These are phyloP conservation scores for Sylvietta virens DNA, from an alignment of 2,113 vertebrate genomes.

Conservation along the genomic window DNA sequence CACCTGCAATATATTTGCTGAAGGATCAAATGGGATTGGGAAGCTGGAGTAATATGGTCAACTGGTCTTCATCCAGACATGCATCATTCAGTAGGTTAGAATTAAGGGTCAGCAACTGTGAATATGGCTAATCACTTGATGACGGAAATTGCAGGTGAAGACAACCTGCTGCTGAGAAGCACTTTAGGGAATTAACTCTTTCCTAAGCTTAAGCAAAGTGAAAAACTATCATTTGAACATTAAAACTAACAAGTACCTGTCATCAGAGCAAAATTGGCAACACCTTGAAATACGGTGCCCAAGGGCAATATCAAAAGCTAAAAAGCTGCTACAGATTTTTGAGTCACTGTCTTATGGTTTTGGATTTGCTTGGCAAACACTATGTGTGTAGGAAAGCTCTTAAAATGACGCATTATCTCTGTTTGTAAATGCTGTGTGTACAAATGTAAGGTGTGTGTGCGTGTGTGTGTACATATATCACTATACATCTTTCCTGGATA, in stretches of 20 bases:
- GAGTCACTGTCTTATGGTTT: background rate
- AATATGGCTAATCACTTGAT: constrained; percentile 74
- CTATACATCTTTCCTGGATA: background rate
- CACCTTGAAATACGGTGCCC: background rate
- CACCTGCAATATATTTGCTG: constrained; percentile 67
- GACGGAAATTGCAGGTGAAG: constrained; percentile 72
- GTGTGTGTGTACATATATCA: background rate
- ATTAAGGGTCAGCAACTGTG: constrained; percentile 72
- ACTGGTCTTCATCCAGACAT: constrained; percentile 71
- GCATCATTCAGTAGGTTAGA: constrained; percentile 63
- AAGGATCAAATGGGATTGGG: constrained; percentile 61
- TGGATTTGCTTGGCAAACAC: background rate
- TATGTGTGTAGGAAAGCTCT: background rate
- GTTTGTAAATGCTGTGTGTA: background rate
- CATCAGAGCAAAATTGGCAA: constrained; percentile 34
- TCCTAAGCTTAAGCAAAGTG: constrained; percentile 55
- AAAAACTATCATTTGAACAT: constrained; percentile 65
- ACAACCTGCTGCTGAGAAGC: constrained; percentile 65
- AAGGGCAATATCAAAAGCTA: constrained; percentile 42
- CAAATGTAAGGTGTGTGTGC: background rate
- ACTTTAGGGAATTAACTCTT: constrained; percentile 68
- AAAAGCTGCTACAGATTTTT: background rate
- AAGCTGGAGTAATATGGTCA: constrained; percentile 68
- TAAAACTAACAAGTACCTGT: constrained; percentile 66
- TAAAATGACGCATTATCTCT: background rate